Evolutionary conservation across 2,888 invertebrate species (phyloP).

Genomic region (Philonicus albiceps): DNA sequence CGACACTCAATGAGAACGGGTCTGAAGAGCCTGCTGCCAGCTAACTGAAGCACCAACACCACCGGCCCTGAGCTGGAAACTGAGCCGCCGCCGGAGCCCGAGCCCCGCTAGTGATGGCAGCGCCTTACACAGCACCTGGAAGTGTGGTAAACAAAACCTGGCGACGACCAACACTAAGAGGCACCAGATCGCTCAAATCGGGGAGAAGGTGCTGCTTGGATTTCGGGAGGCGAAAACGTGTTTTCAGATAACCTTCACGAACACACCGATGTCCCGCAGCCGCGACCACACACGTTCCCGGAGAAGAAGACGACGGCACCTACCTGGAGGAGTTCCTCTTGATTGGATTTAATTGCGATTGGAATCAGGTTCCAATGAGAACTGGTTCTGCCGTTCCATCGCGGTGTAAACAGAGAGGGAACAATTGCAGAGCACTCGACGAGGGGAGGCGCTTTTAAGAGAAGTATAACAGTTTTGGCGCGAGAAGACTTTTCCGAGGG

Average conservation of each 20-base stretch:
- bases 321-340: slow-evolving; percentile 2
- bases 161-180: background rate
- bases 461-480: background rate
- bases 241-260: slow-evolving; percentile 40
- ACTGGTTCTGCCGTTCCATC: background rate
- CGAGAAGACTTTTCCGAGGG: background rate
- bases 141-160: slow-evolving; percentile 15
- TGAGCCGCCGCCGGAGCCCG: background rate
- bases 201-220: background rate
- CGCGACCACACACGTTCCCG: slow-evolving; percentile 36
- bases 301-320: background rate
- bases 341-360: background rate
- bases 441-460: background rate
- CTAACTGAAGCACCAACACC: background rate
- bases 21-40: slow-evolving; percentile 50
- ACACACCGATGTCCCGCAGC: background rate
- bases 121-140: slow-evolving; percentile 14
- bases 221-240: slow-evolving; percentile 33
- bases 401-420: slow-evolving; percentile 2
- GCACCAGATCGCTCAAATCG: background rate
- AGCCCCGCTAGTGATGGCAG: background rate
- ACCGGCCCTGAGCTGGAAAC: background rate
- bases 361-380: slow-evolving; percentile 21
- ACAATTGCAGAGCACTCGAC: background rate
- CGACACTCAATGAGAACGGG: slow-evolving; percentile 57